A percentile compares a stretch with the other conserved stretches of the same genome.
These are phyloP conservation scores for Zaprionus bogoriensis DNA, from an alignment of 2,888 invertebrate species.

Conservation along the genomic window DNA sequence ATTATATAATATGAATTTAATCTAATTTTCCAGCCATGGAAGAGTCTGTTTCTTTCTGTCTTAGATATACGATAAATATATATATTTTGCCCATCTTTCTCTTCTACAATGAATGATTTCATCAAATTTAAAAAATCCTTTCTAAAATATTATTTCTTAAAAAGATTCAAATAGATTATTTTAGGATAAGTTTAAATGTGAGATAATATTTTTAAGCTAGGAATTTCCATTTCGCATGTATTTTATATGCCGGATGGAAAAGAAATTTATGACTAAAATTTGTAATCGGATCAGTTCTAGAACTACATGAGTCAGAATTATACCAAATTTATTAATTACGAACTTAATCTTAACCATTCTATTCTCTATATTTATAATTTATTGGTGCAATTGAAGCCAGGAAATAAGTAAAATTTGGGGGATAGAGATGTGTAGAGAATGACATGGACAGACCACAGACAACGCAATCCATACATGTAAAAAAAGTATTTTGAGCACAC, in stretches of 20 bases:
- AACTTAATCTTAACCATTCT: background rate
- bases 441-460: slow-evolving; percentile 41
- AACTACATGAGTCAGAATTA: no score
- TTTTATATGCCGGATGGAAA: no score
- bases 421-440: slow-evolving; percentile 11
- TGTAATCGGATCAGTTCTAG: no score
- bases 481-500: slow-evolving; percentile 26
- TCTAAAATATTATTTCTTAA: no score
- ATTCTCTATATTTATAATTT: background rate
- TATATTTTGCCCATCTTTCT: background rate
- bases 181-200: no score
- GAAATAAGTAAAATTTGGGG: slow-evolving; percentile 4
- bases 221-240: no score
- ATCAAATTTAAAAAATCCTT: no score
- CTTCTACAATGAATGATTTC: no score
- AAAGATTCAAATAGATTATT: no score
- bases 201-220: no score
- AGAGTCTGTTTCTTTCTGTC: background rate
- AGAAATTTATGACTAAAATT: no score
- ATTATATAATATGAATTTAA: background rate
- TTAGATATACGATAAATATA: background rate
- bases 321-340: no score
- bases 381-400: slow-evolving; percentile 16
- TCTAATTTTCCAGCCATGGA: background rate
- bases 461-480: slow-evolving; percentile 28